Evolutionary conservation across 2,888 invertebrate species (phyloP), one percentile per base, ranked within the genome.

Genomic region (Drosophila planitibia): DNA sequence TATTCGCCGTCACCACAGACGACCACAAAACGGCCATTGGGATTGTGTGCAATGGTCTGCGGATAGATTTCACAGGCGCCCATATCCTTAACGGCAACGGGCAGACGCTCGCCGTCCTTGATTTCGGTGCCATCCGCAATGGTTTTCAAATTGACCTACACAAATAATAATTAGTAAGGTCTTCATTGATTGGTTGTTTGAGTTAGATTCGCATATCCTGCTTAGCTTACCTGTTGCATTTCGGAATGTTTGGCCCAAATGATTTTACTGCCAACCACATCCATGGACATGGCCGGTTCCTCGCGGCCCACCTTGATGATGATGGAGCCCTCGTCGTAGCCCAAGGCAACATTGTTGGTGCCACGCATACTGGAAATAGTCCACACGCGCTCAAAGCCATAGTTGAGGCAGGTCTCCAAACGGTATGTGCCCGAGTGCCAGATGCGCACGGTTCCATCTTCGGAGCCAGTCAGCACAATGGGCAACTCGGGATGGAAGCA

Each of bases 1-100:
- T 99, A 99, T 93, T 99, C 99, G 19, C 99, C 99, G 93, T 99
- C 99, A 2, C 99, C 99, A 92, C 99, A 99, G 3, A 99, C 99
- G 0, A 99, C 99, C 6, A 95, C 95, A 80, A 96, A 96, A 35
- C 98, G 96, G 22, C 99, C 99, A 93, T 99, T 99, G 0, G 99
- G 99, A 94, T 99, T 99, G 93, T 99, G 99, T 35, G 97, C 97
- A 77, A 99, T 98, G 0, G 98, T 99, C 93, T 99, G 99, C 0
- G 99, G 99, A 93, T 99, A 99, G 76, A 99, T 99, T 94, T 99
- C 99, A 93, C 99, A 99, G 9, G 98, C 98, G 2, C 99, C 99
- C 98, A 99, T 98, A 91, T 99, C 99, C 93, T 99, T 99, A 0
- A 99, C 97, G 4, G 97, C 97, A 1, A 99, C 96, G 0, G 99